These are phyloP conservation scores for Operophtera brumata DNA, from an alignment of 2,888 invertebrate species.

Conservation along the genomic window DNA sequence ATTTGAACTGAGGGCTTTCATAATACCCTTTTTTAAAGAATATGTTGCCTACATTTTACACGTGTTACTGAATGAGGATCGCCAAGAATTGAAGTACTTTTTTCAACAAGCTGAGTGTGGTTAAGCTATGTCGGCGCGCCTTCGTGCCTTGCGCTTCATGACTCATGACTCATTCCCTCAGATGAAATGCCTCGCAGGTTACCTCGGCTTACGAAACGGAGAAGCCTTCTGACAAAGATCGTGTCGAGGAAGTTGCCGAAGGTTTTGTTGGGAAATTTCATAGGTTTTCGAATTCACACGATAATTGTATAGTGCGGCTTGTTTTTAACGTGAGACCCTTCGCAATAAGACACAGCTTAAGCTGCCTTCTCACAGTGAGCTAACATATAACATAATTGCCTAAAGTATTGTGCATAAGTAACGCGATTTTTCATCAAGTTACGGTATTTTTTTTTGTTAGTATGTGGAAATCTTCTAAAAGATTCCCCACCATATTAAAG, in stretches of 20 bases:
- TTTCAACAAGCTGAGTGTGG: background rate
- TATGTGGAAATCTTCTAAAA: too few species aligned
- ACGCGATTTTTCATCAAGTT: too few species aligned
- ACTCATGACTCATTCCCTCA: conserved; percentile 29
- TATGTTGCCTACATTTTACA: too few species aligned
- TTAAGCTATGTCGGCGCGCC: conserved; percentile 37
- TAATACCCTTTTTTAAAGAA: too few species aligned
- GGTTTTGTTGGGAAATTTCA: conserved; percentile 51
- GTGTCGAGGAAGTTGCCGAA: conserved; percentile 54
- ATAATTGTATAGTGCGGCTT: too few species aligned
- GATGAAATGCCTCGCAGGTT: conserved; percentile 55
- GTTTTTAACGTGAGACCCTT: background rate
- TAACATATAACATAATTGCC: too few species aligned
- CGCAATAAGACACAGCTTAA: background rate
- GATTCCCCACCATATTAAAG: too few species aligned
- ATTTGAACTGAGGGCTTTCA: too few species aligned
- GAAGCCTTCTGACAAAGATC: conserved; percentile 50
- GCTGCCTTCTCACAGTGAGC: too few species aligned
- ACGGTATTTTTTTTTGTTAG: too few species aligned
- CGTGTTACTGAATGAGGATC: too few species aligned
- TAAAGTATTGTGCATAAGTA: too few species aligned
- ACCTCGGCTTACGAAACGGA: conserved; percentile 53
- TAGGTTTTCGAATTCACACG: conserved; percentile 17
- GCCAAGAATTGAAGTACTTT: background rate
- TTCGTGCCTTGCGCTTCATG: conserved; percentile 17